phyloP scores from a whole-genome alignment of 2,113 vertebrate species.

The Lycaon pictus region DNA sequence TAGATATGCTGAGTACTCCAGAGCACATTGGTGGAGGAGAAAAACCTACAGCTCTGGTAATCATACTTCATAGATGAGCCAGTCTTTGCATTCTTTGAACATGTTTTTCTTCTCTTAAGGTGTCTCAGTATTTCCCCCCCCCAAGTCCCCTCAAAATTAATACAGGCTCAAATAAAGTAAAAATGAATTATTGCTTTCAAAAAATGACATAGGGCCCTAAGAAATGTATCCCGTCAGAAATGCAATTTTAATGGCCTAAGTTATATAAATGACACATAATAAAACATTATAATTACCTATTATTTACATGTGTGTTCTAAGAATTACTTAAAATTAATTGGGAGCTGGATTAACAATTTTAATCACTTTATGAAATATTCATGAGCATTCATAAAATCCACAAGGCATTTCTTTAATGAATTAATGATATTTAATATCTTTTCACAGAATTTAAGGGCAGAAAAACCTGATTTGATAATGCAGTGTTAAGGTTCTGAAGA shows the following conservation, averaged over 20 bases:
- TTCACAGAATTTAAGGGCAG: conserved; percentile 46
- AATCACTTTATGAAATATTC: conserved; percentile 79
- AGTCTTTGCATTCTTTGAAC: not conserved
- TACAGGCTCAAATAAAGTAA: conserved; percentile 15
- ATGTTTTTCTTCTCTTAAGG: not conserved
- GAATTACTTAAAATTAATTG: conserved; percentile 77
- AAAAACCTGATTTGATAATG: not conserved
- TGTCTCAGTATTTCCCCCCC: not conserved
- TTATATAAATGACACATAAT: conserved; percentile 66
- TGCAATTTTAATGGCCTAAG: conserved; percentile 61
- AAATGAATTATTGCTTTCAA: conserved; percentile 52
- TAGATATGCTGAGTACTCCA: not conserved
- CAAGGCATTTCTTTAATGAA: conserved; percentile 66
- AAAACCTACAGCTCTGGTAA: not conserved
- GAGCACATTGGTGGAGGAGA: not conserved
- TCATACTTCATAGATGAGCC: not conserved
- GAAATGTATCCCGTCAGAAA: conserved; percentile 59
- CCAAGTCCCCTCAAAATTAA: not conserved
- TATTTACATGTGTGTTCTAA: conserved; percentile 72
- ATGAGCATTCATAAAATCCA: conserved; percentile 68
- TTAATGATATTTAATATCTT: conserved; percentile 70
- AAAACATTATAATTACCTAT: conserved; percentile 72
- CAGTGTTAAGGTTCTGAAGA: conserved; percentile 38
- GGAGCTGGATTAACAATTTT: conserved; percentile 75
- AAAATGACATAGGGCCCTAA: conserved; percentile 35